Conservation (phyloP, 2,113 vertebrate genomes). For the Drymodes brunneopygia region DNA sequence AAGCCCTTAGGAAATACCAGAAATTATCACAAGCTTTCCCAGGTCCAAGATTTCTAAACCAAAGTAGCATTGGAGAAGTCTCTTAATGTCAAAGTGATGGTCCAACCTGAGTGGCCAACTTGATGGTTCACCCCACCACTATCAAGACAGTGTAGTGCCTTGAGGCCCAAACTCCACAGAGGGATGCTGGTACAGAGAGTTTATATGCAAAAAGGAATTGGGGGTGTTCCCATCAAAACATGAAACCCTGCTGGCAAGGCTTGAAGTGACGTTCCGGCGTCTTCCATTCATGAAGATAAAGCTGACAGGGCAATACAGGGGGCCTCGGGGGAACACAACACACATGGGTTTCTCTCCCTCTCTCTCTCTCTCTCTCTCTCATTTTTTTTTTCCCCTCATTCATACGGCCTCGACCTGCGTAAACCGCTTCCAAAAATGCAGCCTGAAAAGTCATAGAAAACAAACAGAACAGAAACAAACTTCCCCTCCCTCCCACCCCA, state of each 20-base stretch:
- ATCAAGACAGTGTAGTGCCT: constrained; percentile 57
- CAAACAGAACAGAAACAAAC: constrained; percentile 68
- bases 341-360: constrained; percentile 42
- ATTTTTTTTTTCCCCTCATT: constrained; percentile 22
- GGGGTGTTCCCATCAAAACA: constrained; percentile 59
- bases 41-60: constrained; percentile 63
- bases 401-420: constrained; percentile 61
- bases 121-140: constrained; percentile 60
- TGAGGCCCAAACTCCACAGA: constrained; percentile 59
- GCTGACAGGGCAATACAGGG: constrained; percentile 44
- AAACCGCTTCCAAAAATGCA: constrained; percentile 61
- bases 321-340: constrained; percentile 31
- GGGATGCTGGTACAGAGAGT: constrained; percentile 63
- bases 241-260: constrained; percentile 65
- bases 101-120: constrained; percentile 68
- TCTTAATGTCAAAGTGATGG: constrained; percentile 61
- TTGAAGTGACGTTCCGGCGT: constrained; percentile 61
- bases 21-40: constrained; percentile 56
- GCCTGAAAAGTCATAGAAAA: constrained; percentile 65
- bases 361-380: background rate
- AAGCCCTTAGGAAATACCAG: constrained; percentile 66
- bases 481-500: constrained; percentile 67
- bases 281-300: constrained; percentile 64
- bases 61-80: constrained; percentile 69
- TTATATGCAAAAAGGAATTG: constrained; percentile 58